Evolutionary conservation across 2,888 invertebrate genomes (phyloP).

Genomic region (Lapara coniferarum): DNA sequence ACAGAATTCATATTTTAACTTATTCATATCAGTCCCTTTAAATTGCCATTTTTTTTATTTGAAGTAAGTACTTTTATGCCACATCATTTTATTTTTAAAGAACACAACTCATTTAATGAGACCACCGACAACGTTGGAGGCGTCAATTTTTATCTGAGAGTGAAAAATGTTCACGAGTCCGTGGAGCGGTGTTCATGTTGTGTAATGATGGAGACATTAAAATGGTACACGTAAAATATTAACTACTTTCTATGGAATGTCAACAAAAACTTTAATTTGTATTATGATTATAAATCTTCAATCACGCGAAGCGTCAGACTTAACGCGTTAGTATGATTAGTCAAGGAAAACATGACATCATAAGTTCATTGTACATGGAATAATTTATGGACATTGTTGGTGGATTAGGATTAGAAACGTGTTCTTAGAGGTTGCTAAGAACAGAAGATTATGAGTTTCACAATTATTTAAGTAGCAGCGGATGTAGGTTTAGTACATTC

Average conservation of each 20-base stretch:
- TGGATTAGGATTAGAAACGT: too few species aligned
- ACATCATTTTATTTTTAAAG: background rate
- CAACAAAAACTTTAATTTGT: background rate
- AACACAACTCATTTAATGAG: constrained; percentile 2
- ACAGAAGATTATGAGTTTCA: too few species aligned
- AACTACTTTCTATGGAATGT: constrained; percentile 7
- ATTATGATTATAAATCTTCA: background rate
- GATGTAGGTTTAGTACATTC: too few species aligned
- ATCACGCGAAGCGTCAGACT: background rate
- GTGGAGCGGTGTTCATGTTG: constrained; percentile 16
- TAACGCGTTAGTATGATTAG: background rate
- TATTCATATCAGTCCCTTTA: too few species aligned
- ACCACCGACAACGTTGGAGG: constrained; percentile 3
- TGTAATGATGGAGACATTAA: constrained; percentile 25
- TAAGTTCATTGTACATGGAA: background rate
- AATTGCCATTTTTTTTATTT: too few species aligned
- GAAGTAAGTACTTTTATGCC: background rate
- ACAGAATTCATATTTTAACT: too few species aligned
- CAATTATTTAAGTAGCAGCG: too few species aligned
- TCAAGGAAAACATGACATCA: background rate
- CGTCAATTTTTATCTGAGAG: constrained; percentile 31
- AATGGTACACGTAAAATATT: constrained; percentile 26
- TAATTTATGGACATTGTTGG: too few species aligned
- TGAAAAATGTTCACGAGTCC: constrained; percentile 32
- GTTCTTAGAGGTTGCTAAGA: too few species aligned